Evolutionary conservation across 92 coral and sea anemone species (phyloP).

Genomic region (Phenganax subtilis): DNA sequence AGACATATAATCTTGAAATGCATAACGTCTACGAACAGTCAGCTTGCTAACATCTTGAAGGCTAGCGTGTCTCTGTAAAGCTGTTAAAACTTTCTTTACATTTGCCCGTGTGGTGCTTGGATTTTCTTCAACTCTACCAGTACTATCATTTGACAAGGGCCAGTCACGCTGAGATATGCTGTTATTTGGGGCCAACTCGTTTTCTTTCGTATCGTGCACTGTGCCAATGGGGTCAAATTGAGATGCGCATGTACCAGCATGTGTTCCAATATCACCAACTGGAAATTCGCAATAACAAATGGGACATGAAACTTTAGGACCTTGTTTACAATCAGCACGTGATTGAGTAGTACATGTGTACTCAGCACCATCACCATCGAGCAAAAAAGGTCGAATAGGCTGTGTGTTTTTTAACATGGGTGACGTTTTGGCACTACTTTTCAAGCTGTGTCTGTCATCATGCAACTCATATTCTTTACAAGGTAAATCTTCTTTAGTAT

Average conservation of each 20-base stretch:
- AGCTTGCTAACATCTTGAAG: constrained; percentile 33
- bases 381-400: constrained; percentile 9
- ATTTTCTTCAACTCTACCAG: background rate
- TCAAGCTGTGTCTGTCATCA: background rate
- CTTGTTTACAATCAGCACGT: background rate
- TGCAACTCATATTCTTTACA: background rate
- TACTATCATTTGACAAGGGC: background rate
- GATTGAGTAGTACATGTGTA: background rate
- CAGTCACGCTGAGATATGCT: background rate
- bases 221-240: constrained; percentile 32
- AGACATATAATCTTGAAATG: constrained; percentile 55
- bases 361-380: background rate
- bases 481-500: too few species aligned
- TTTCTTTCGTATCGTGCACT: background rate
- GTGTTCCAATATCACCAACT: constrained; percentile 24
- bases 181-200: background rate
- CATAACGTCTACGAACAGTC: constrained; percentile 41
- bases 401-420: constrained; percentile 1
- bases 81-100: background rate
- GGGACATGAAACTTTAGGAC: constrained; percentile 14
- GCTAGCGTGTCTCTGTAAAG: background rate
- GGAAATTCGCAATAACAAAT: constrained; percentile 27
- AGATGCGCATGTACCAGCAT: constrained; percentile 18
- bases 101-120: background rate
- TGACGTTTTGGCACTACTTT: background rate